A percentile compares a stretch with the other conserved stretches of the same genome.
These are phyloP conservation scores for Acromyrmex charruanus DNA, from an alignment of 1,140 invertebrate genomes.

Conservation along the genomic window DNA sequence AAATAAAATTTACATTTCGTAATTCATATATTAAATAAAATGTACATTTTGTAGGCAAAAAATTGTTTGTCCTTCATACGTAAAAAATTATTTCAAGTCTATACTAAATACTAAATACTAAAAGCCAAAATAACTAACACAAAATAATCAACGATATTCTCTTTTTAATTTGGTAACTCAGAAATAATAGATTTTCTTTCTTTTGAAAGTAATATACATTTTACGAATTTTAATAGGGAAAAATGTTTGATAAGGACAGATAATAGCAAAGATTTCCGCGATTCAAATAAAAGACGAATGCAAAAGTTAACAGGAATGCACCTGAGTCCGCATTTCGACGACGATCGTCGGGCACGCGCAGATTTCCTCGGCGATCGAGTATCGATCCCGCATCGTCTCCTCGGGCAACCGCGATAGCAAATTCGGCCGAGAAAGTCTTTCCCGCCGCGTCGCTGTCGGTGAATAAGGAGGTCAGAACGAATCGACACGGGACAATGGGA, in stretches of 20 bases:
- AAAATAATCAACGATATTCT: neutral
- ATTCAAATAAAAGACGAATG: neutral
- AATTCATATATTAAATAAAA: constrained; percentile 14
- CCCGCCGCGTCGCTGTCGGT: neutral
- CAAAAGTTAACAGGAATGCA: constrained; percentile 1
- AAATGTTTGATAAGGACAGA: neutral
- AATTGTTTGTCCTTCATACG: neutral
- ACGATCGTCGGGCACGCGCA: constrained; percentile 45
- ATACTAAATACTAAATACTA: too few species aligned
- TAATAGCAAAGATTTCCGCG: neutral
- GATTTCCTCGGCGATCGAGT: constrained; percentile 54
- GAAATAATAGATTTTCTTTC: constrained; percentile 32
- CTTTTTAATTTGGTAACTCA: neutral
- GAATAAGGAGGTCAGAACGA: constrained; percentile 71
- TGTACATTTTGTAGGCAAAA: neutral
- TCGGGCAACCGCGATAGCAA: constrained; percentile 50
- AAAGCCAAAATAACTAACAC: neutral
- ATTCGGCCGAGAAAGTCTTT: constrained; percentile 70
- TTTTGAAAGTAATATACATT: neutral
- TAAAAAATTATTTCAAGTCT: neutral
- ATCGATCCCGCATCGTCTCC: constrained; percentile 57
- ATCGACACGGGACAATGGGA: constrained; percentile 71
- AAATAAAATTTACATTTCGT: constrained; percentile 2
- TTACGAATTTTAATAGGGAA: neutral
- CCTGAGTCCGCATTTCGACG: neutral